Base-by-base conservation (phyloP, 1,140 invertebrate genomes). In the Galleria mellonella region DNA sequence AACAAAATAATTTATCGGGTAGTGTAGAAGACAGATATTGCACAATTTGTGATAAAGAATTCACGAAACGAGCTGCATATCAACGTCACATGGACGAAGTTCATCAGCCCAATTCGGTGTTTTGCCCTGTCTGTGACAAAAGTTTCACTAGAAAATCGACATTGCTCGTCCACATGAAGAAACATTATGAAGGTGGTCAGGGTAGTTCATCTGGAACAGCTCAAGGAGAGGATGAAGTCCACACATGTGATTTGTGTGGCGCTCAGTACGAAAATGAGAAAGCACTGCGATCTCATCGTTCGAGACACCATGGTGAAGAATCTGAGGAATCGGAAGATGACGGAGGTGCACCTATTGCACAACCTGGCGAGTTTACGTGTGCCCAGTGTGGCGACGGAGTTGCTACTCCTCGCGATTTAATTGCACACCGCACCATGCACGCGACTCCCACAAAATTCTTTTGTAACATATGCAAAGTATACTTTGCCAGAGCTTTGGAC, bases 81-180 rank as follows among this genome's bases (percentile, higher is more conserved):
- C 76, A 88, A 33, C 77, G 83, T 0, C 90, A 91, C 51, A 88
- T 90, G 83, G 86, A 87, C 29, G 89, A 89, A 46, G 86, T 87
- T 29, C 57, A 82, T 51, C 57, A 82, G 33, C 62, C 47, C 40
- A 79, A 62, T 59, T 78, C 68, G 1, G 74, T 78, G 11, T 84
- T 73, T 44, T 90, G 90, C 49, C 74, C 78, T 0, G 73, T 88
- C 1, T 91, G 90, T 49, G 81, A 83, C 32, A 89, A 88, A 55
- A 82, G 79, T 15, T 90, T 91, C 39, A 86, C 87, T 0, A 77
- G 83, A 7, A 87, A 86, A 32, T 87, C 73, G 1, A 87, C 76
- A 1, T 63, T 89, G 2, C 72, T 86, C 3, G 83, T 87, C 33
- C 89, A 90, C 46, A 88, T 88, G 73, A 81, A 78, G 51, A 87